Conservation (phyloP, 2,797 vertebrate species). For the Lacerta agilis region DNA sequence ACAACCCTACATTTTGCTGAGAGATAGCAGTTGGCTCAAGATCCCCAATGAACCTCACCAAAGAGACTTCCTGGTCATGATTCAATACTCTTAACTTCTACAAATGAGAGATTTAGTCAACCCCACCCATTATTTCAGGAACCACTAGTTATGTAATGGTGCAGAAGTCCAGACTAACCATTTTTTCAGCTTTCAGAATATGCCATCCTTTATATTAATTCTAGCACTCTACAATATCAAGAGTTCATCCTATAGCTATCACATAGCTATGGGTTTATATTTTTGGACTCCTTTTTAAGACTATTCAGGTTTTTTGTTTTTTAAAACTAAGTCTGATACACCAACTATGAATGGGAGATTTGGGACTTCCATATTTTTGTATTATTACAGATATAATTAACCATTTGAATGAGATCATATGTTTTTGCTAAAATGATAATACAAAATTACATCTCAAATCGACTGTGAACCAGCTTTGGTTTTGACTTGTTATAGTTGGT, state of each 20-base stretch:
- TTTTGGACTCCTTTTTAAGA: slow-evolving; percentile 3
- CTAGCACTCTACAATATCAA: not conserved
- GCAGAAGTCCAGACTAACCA: not conserved
- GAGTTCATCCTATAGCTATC: not conserved
- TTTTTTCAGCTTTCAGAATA: not conserved
- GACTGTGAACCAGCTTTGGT: slow-evolving; percentile 88
- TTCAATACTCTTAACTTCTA: not conserved
- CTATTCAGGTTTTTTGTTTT: not conserved
- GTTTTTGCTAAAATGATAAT: not conserved
- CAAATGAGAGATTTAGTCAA: not conserved
- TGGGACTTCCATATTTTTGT: slow-evolving; percentile 3
- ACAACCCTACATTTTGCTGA: not conserved
- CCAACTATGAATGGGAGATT: not conserved
- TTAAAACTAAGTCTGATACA: not conserved
- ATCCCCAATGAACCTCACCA: no score
- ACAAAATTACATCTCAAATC: slow-evolving; percentile 87
- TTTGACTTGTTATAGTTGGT: slow-evolving; percentile 94
- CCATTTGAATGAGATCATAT: slow-evolving; percentile 12
- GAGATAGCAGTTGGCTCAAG: not conserved
- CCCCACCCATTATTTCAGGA: not conserved
- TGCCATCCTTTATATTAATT: not conserved
- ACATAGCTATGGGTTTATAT: not conserved
- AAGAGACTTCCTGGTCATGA: not conserved
- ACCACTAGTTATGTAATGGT: not conserved
- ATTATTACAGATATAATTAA: slow-evolving; percentile 13